Conservation (phyloP, 2,797 vertebrate species). For the Oreortyx pictus region DNA sequence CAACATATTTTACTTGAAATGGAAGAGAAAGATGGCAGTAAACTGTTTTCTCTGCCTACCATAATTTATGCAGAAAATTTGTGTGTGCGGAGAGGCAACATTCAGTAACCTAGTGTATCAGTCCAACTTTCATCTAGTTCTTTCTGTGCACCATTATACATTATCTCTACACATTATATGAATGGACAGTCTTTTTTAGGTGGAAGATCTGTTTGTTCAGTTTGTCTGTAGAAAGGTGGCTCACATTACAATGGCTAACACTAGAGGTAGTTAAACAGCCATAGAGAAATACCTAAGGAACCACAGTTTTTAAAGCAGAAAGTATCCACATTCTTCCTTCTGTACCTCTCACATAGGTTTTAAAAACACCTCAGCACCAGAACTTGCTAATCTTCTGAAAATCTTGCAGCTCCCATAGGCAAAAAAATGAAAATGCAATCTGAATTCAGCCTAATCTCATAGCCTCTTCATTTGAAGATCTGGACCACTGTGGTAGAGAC, state of each 20-base stretch:
- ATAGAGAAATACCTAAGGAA: background rate
- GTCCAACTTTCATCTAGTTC: background rate
- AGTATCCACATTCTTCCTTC: background rate
- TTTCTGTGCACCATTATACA: background rate
- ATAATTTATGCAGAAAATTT: background rate
- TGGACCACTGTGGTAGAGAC: constrained; percentile 33
- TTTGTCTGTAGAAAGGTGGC: background rate
- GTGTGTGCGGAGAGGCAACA: background rate
- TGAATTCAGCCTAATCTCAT: background rate
- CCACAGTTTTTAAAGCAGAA: background rate
- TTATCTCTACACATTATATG: accelerated
- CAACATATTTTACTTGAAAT: background rate
- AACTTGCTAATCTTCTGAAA: constrained; percentile 1
- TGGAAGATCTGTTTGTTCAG: background rate
- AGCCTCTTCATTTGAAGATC: constrained; percentile 11
- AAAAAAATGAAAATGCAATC: constrained; percentile 8
- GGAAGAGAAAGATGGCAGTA: background rate
- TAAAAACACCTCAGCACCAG: background rate
- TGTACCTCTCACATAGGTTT: background rate
- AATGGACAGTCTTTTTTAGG: background rate
- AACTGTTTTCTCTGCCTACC: background rate
- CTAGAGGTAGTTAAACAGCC: background rate
- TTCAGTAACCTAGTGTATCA: background rate
- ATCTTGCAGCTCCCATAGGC: background rate
- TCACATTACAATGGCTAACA: background rate